A percentile compares a stretch with the other conserved stretches of the same genome.
phyloP scores from a whole-genome alignment of 1,140 invertebrate species.

The Caenorhabditis latens region DNA sequence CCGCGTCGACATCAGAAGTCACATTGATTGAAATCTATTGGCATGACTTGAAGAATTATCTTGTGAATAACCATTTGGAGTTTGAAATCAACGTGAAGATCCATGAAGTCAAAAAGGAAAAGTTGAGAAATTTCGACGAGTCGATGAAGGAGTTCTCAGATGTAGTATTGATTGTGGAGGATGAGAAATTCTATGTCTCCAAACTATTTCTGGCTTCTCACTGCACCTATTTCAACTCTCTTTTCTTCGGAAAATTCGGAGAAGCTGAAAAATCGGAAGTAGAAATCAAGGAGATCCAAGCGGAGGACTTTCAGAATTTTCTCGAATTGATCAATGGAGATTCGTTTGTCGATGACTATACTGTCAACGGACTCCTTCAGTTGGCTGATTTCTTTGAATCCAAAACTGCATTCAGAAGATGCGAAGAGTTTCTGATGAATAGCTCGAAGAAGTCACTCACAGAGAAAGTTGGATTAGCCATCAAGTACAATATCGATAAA shows the following conservation, averaged over 20 bases:
- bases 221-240: background rate
- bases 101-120: background rate
- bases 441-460: too few species aligned
- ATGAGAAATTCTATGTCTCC: background rate
- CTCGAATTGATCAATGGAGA: background rate
- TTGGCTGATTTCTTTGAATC: too few species aligned
- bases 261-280: background rate
- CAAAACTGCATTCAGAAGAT: too few species aligned
- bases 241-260: background rate
- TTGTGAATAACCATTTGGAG: background rate
- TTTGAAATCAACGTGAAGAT: background rate
- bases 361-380: too few species aligned
- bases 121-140: background rate
- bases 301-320: background rate
- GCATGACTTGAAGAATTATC: background rate
- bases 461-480: too few species aligned
- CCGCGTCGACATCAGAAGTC: too few species aligned
- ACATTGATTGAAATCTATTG: too few species aligned
- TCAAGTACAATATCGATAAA: too few species aligned
- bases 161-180: background rate
- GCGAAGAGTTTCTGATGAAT: too few species aligned
- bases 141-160: background rate
- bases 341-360: background rate
- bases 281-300: background rate
- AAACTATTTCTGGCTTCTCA: background rate